phyloP scores from a whole-genome alignment of 2,888 invertebrate genomes.

The Dendrolimus pini region DNA sequence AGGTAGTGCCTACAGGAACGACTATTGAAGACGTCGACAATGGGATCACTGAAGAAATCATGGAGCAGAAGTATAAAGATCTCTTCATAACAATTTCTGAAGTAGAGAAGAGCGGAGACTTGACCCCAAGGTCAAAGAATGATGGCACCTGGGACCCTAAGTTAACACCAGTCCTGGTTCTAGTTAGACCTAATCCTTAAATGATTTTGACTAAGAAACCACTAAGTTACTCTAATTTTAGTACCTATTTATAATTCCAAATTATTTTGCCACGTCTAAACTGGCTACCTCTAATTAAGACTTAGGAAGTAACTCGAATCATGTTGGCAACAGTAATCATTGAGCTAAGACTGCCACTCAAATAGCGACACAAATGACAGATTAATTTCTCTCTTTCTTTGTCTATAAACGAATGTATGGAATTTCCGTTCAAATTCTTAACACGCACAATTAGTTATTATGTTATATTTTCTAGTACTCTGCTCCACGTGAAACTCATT shows the following conservation, averaged over 20 bases:
- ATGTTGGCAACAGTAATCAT: too few relatives aligned
- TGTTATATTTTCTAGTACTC: too few relatives aligned
- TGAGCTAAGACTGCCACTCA: too few relatives aligned
- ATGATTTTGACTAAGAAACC: not conserved
- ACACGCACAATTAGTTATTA: too few relatives aligned
- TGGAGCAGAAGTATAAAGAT: constrained; percentile 42
- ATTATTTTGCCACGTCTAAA: constrained; percentile 1
- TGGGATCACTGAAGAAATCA: constrained; percentile 32
- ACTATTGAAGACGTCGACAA: constrained; percentile 44
- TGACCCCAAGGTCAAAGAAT: constrained; percentile 40
- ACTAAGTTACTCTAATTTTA: not conserved
- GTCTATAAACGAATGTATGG: too few relatives aligned
- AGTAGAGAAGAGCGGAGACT: constrained; percentile 45
- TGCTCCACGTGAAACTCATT: too few relatives aligned
- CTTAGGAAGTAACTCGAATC: too few relatives aligned
- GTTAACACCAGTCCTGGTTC: constrained; percentile 48
- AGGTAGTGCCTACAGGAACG: constrained; percentile 42
- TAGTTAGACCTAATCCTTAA: constrained; percentile 43
- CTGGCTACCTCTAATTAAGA: not conserved
- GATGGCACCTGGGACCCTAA: constrained; percentile 57
- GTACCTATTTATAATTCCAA: not conserved
- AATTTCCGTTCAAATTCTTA: too few relatives aligned
- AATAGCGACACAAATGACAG: too few relatives aligned
- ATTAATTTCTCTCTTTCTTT: too few relatives aligned
- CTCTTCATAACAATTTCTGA: constrained; percentile 49